Evolutionary conservation across 1,140 invertebrate genomes (phyloP), one percentile per base, ranked within the genome.

Genomic region (Neocloeon triangulifer): DNA sequence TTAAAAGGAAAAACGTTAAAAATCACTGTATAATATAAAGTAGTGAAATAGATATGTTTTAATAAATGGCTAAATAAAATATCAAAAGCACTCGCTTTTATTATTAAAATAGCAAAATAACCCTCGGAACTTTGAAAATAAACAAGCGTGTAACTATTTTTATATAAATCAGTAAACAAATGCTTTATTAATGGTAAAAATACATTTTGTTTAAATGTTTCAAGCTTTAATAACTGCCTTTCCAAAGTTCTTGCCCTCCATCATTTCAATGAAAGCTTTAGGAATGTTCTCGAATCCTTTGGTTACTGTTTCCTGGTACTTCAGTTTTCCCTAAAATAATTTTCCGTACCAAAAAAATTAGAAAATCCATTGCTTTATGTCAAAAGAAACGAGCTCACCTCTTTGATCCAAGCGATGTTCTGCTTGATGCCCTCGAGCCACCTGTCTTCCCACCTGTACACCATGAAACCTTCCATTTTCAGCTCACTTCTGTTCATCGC

Each of bases 241-340:
- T 18, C 70, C 72, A 13, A 46, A 54, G 48, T 69, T 73, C 32
- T 57, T 53, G 15, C 72, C 69, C 19, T 46, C 46, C 17, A 75
- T 49, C 44, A 73, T 57, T 14, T 58, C 60, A 25, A 62, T 49
- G 40, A 74, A 73, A 6, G 69, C 69, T 12, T 62, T 43, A 15
- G 57, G 60, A 49, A 69, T 64, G 32, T 65, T 64, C 22, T 72
- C 64, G 41, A 75, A 73, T 3, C 69, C 70, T 19, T 66, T 46
- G 1, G 58, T 61, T 3, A 68, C 39, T 8, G 65, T 64, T 49
- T 74, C 69, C 33, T 45, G 49, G 39, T 62, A 64, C 41, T 61
- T 61, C 2, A 74, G 34, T 47, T 70, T 66, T 15, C 65, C 68
- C 49, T 62, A 4, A 37, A 35, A 30, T 10, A n/a, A n/a, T 22